Conservation (phyloP, 2,113 vertebrate genomes). For the Phaetusa simplex region DNA sequence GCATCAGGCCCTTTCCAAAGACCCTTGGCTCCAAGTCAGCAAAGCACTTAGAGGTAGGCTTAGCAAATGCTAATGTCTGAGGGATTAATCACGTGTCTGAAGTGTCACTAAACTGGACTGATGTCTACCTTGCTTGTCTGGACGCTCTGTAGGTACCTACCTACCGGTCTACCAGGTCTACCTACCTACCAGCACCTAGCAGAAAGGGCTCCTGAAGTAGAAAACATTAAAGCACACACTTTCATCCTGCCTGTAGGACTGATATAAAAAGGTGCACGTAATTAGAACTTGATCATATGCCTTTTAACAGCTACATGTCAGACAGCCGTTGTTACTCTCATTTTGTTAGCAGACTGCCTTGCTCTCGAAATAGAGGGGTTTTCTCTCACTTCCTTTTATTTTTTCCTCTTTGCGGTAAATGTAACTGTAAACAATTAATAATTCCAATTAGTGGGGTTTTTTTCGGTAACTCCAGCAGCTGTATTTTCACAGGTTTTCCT, state of each 20-base stretch:
- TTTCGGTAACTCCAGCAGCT: neutral
- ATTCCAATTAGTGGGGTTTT: neutral
- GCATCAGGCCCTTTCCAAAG: neutral
- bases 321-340: neutral
- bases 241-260: neutral
- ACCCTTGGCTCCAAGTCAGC: neutral
- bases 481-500: conserved; percentile 37
- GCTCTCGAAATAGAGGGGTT: neutral
- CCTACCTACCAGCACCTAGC: neutral
- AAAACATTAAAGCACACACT: neutral
- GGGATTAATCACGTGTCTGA: neutral
- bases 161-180: rapidly evolving
- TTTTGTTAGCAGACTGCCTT: neutral
- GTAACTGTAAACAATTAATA: conserved; percentile 38
- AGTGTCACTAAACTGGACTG: neutral
- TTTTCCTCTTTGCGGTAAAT: neutral
- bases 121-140: neutral
- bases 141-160: neutral
- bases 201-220: neutral
- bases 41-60: neutral
- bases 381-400: neutral
- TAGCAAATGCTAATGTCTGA: neutral
- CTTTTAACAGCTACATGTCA: neutral
- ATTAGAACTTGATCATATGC: neutral
- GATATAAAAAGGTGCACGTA: neutral